These are phyloP conservation scores for Alaudala cheleensis DNA, from an alignment of 2,113 vertebrate genomes.

Conservation along the genomic window DNA sequence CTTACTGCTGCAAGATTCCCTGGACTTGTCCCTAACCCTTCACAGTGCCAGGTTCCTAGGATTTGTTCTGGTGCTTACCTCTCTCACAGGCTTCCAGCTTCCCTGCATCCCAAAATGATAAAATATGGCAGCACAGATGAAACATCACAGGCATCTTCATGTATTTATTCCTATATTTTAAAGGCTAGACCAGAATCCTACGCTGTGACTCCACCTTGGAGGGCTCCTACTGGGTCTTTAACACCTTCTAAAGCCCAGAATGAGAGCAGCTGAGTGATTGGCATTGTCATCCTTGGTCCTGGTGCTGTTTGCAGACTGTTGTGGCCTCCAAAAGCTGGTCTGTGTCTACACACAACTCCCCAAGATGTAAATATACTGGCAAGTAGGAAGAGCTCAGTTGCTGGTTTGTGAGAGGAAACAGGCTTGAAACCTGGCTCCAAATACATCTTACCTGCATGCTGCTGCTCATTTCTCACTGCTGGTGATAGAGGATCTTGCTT, in stretches of 20 bases:
- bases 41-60: background rate
- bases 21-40: background rate
- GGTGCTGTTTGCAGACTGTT: background rate
- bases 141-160: background rate
- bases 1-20: background rate
- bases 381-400: background rate
- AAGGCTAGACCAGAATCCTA: background rate
- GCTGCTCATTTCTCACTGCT: background rate
- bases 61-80: background rate
- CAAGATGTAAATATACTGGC: background rate
- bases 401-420: background rate
- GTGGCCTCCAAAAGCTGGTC: background rate
- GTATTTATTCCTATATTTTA: background rate
- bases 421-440: background rate
- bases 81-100: background rate
- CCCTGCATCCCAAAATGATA: background rate
- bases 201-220: background rate
- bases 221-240: background rate
- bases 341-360: fast-evolving
- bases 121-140: background rate
- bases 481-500: background rate
- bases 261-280: background rate
- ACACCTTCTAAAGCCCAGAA: background rate
- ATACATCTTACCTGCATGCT: background rate
- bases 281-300: background rate